phyloP scores from a whole-genome alignment of 2,888 invertebrate species.

The Biston stratarius region DNA sequence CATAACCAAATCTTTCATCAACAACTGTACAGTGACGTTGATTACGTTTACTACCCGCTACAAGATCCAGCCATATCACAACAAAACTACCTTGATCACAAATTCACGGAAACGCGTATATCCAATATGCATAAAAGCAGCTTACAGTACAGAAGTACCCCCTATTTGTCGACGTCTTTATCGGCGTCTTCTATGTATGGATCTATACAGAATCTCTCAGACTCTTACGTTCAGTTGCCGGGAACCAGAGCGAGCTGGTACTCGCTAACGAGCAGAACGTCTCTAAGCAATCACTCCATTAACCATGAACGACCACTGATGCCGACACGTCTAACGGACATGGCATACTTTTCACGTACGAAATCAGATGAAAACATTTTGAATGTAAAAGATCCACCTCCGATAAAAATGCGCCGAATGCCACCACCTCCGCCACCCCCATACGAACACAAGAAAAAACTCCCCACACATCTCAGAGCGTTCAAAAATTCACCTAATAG shows the following conservation, averaged over 20 bases:
- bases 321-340: conserved; percentile 83
- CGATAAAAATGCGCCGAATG: conserved; percentile 82
- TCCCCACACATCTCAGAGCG: conserved; percentile 84
- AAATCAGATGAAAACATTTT: conserved; percentile 94
- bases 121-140: conserved; percentile 89
- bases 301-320: conserved; percentile 89
- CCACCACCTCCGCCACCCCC: conserved; percentile 86
- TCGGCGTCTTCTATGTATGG: conserved; percentile 91
- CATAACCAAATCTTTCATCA: conserved; percentile 96
- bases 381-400: conserved; percentile 84
- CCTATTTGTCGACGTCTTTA: conserved; percentile 90
- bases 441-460: conserved; percentile 81
- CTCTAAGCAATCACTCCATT: conserved; percentile 88
- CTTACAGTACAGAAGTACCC: conserved; percentile 93
- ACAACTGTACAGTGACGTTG: conserved; percentile 95
- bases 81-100: conserved; percentile 96
- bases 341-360: conserved; percentile 88
- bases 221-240: conserved; percentile 90
- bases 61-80: conserved; percentile 96
- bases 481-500: conserved; percentile 60
- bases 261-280: conserved; percentile 85
- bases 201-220: conserved; percentile 92
- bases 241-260: conserved; percentile 88
- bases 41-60: conserved; percentile 96
- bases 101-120: conserved; percentile 90